Percentiles rank a stretch among this genome's conserved stretches.
These are phyloP conservation scores for Psittacus erithacus DNA, from an alignment of 2,113 vertebrate genomes.

Conservation along the genomic window DNA sequence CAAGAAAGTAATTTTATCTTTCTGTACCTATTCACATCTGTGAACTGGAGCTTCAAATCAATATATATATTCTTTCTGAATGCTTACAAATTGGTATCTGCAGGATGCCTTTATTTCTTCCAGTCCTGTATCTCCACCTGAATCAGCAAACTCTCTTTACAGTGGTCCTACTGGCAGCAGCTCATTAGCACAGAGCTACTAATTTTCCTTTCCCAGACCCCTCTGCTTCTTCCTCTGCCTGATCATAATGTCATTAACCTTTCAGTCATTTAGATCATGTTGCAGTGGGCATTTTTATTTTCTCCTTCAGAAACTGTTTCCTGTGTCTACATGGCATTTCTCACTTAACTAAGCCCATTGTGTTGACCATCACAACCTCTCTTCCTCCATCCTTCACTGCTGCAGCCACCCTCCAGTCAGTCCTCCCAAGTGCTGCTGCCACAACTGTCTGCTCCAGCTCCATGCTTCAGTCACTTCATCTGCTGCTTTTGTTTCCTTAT, in stretches of 20 bases:
- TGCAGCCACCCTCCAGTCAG: not conserved
- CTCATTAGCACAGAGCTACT: not conserved
- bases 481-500: not conserved
- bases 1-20: conserved; percentile 40
- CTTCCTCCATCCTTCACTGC: not conserved
- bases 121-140: not conserved
- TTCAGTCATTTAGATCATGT: not conserved
- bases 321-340: not conserved
- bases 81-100: conserved; percentile 65
- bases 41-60: conserved; percentile 63
- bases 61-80: conserved; percentile 38
- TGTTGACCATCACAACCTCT: not conserved
- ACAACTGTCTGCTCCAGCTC: not conserved
- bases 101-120: conserved; percentile 50
- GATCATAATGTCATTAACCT: not conserved
- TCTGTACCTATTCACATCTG: conserved; percentile 33
- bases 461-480: not conserved
- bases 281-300: not conserved
- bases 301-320: not conserved
- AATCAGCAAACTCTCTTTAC: not conserved
- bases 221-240: not conserved
- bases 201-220: not conserved
- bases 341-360: fast-evolving
- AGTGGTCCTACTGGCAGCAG: not conserved
- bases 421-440: not conserved